These are phyloP conservation scores for Sceloporus tristichus DNA, from an alignment of 2,113 vertebrate species.

Conservation along the genomic window DNA sequence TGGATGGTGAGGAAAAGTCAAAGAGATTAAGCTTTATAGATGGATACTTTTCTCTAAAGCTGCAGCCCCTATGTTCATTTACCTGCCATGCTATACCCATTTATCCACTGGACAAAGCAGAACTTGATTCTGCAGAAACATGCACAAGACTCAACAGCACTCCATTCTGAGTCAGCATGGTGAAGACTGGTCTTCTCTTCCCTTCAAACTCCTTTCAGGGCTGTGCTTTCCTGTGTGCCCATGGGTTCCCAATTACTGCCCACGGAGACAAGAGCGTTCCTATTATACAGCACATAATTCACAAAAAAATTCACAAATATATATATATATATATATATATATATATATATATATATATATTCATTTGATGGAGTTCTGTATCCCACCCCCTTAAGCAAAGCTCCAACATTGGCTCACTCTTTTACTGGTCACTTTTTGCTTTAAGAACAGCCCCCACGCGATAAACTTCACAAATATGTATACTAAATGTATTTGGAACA, in stretches of 20 bases:
- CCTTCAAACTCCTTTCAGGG: not conserved
- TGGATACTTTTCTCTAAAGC: not conserved
- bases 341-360: not conserved
- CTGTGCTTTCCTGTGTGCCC: not conserved
- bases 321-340: too few species aligned
- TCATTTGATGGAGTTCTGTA: not conserved
- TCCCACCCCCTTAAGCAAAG: not conserved
- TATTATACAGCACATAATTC: too few species aligned
- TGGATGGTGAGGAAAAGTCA: not conserved
- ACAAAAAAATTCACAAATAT: too few species aligned
- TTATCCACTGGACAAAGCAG: not conserved
- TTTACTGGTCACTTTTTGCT: conserved; percentile 30
- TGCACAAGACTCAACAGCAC: not conserved
- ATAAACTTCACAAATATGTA: conserved; percentile 54
- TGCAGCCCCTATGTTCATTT: not conserved
- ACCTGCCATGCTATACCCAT: not conserved
- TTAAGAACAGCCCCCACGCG: conserved; percentile 20
- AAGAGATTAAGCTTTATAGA: not conserved
- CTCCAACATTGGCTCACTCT: conserved; percentile 13
- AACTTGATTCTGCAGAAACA: not conserved
- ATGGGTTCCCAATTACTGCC: not conserved
- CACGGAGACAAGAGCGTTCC: not conserved
- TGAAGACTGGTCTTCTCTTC: not conserved
- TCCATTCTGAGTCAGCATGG: too few species aligned
- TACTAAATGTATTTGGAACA: conserved; percentile 37